Conservation (phyloP, 2,888 invertebrate species). For the Folsomia manolachei region DNA sequence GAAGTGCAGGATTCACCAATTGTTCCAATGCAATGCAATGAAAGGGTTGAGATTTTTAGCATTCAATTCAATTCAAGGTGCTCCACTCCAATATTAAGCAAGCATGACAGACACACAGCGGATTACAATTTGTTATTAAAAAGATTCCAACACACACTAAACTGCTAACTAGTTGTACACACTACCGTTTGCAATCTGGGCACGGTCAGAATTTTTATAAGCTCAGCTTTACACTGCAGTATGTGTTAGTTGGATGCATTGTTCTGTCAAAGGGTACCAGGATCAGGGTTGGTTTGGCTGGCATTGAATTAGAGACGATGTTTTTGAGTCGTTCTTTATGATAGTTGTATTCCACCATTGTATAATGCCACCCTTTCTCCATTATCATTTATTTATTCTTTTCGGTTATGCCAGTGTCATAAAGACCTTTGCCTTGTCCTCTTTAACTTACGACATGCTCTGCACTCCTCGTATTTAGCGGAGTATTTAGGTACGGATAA, state of each 20-base stretch:
- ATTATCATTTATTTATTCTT: not conserved
- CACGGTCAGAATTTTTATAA: not conserved
- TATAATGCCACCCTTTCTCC: slow-evolving; percentile 1
- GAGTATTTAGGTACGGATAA: slow-evolving; percentile 15
- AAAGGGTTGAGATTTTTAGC: not conserved
- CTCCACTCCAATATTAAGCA: not conserved
- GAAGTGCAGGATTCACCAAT: too few relatives aligned
- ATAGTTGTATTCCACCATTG: not conserved
- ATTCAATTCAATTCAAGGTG: not conserved
- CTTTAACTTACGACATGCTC: too few relatives aligned
- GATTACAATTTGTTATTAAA: slow-evolving; percentile 5
- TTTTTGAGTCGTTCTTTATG: not conserved
- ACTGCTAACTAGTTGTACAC: too few relatives aligned
- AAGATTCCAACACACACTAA: not conserved
- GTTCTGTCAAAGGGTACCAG: not conserved
- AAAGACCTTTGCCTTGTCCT: not conserved
- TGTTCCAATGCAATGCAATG: not conserved
- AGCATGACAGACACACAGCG: slow-evolving; percentile 7
- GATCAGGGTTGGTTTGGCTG: too few relatives aligned
- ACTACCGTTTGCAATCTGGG: not conserved
- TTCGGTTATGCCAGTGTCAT: not conserved
- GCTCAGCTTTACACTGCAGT: too few relatives aligned
- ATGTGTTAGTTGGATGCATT: not conserved
- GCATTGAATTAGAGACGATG: too few relatives aligned
- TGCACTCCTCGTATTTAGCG: not conserved